phyloP scores from a whole-genome alignment of 2,888 invertebrate genomes.

The Colletes collaris region DNA sequence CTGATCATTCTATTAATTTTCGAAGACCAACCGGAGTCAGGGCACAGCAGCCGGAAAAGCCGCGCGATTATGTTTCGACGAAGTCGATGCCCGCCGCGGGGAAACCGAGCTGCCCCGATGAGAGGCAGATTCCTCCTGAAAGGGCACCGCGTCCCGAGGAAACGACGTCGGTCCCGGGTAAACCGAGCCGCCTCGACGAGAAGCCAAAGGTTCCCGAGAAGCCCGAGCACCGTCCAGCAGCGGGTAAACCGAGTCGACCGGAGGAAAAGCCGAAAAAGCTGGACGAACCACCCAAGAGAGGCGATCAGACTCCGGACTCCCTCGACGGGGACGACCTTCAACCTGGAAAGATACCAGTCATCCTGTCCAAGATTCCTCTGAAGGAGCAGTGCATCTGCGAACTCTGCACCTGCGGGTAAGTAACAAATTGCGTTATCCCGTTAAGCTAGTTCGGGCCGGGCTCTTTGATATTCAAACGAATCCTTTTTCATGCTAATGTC shows the following conservation, averaged over 20 bases:
- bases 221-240: conserved; percentile 63
- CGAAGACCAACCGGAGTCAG: conserved; percentile 63
- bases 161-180: neutral
- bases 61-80: conserved; percentile 67
- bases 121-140: conserved; percentile 33
- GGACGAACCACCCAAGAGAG: conserved; percentile 70
- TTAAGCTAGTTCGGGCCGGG: neutral
- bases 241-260: conserved; percentile 71
- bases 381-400: conserved; percentile 95
- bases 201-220: conserved; percentile 52
- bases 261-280: conserved; percentile 63
- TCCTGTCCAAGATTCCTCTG: conserved; percentile 82
- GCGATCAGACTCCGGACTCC: conserved; percentile 77
- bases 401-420: conserved; percentile 96
- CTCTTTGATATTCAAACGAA: conserved; percentile 11
- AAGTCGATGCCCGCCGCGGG: conserved; percentile 74
- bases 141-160: conserved; percentile 51
- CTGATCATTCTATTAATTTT: neutral
- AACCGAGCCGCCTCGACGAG: conserved; percentile 10
- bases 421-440: neutral
- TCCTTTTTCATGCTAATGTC: neutral
- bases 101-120: conserved; percentile 73
- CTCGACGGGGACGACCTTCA: conserved; percentile 63
- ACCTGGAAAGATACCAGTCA: conserved; percentile 65
- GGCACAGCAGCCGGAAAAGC: conserved; percentile 73